Percentiles rank a stretch among this genome's conserved stretches.
These are phyloP conservation scores for Decapterus maruadsi DNA, from an alignment of 2,797 vertebrate species.

Conservation along the genomic window DNA sequence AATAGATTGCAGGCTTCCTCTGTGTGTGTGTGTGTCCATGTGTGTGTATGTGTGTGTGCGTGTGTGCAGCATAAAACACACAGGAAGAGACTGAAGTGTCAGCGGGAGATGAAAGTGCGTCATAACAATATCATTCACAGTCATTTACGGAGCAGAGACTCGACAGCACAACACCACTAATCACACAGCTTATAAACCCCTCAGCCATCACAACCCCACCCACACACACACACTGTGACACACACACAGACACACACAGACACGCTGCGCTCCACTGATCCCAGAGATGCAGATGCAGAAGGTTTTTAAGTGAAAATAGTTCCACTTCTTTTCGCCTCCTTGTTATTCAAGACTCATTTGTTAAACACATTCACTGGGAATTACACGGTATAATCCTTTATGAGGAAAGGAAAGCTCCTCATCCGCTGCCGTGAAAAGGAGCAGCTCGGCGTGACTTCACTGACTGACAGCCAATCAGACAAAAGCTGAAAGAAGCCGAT, in stretches of 20 bases:
- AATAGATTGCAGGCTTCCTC: conserved; percentile 15
- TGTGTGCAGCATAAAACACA: conserved; percentile 10
- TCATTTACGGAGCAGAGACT: background rate
- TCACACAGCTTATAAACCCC: conserved; percentile 30
- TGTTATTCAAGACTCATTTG: conserved; percentile 31
- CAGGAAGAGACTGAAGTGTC: background rate
- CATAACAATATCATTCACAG: conserved; percentile 9
- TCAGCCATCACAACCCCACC: background rate
- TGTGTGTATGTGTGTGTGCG: too few relatives aligned
- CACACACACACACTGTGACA: background rate
- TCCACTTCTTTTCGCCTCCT: conserved; percentile 20
- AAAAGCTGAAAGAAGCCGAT: conserved; percentile 23
- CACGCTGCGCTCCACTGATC: conserved; percentile 11
- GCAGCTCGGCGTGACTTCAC: conserved; percentile 15
- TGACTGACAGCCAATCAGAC: conserved; percentile 33
- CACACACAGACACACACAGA: background rate
- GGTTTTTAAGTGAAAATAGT: conserved; percentile 33
- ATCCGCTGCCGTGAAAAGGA: conserved; percentile 26
- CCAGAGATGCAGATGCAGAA: conserved; percentile 25
- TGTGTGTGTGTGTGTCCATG: background rate
- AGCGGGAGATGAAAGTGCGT: background rate
- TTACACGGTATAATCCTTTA: conserved; percentile 37
- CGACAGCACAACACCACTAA: conserved; percentile 13
- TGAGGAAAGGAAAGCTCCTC: background rate
- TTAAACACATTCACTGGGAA: conserved; percentile 30